phyloP scores from a whole-genome alignment of 2,797 vertebrate genomes.

The Tachyglossus aculeatus region DNA sequence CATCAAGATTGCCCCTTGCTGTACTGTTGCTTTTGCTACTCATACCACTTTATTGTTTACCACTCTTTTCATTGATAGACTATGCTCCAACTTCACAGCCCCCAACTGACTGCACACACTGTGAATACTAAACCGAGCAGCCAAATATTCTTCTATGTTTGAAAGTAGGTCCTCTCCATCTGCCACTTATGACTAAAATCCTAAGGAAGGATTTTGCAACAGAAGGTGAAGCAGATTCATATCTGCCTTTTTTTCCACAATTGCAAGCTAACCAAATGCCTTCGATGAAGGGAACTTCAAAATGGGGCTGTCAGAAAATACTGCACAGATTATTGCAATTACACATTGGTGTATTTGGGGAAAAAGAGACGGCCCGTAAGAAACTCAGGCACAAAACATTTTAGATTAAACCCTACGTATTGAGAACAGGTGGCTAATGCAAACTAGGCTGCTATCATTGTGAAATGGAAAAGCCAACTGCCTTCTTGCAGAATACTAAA shows the following conservation, averaged over 20 bases:
- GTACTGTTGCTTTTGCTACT: no score
- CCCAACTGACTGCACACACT: neutral
- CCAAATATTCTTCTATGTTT: neutral
- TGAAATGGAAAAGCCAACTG: no score
- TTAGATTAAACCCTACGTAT: no score
- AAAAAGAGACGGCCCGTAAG: no score
- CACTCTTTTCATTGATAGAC: neutral
- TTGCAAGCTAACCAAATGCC: no score
- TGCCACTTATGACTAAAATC: neutral
- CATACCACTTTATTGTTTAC: neutral
- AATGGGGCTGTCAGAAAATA: neutral
- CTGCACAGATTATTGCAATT: neutral
- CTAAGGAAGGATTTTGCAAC: neutral
- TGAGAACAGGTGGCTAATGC: no score
- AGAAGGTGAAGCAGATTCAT: neutral
- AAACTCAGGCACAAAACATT: no score
- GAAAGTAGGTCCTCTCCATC: neutral
- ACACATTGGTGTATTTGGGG: no score
- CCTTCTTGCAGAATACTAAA: no score
- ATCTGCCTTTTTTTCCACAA: slow-evolving; percentile 1
- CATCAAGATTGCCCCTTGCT: no score
- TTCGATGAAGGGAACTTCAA: neutral
- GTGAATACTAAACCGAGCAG: neutral
- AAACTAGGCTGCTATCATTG: no score
- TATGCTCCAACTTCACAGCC: neutral